These are phyloP conservation scores for Agrotis puta DNA, from an alignment of 2,888 invertebrate genomes.

Conservation along the genomic window DNA sequence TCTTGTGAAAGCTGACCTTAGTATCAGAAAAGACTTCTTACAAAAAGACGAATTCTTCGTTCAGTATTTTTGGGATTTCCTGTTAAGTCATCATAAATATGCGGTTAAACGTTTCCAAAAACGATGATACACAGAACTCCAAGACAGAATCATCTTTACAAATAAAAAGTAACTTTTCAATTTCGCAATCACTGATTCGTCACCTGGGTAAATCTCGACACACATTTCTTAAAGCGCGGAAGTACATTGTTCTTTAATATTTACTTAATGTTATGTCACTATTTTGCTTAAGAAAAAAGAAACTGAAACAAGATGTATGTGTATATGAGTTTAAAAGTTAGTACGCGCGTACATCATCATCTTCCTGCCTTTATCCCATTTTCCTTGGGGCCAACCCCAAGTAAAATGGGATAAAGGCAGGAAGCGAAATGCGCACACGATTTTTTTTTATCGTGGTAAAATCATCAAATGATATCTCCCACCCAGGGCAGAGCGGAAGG, in stretches of 20 bases:
- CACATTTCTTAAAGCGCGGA: slow-evolving; percentile 20
- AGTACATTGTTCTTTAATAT: slow-evolving; percentile 25
- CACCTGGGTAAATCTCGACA: background rate
- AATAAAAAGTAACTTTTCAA: slow-evolving; percentile 10
- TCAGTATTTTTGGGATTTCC: background rate
- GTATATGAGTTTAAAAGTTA: too few relatives aligned
- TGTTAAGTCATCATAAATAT: slow-evolving; percentile 13
- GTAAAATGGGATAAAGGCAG: too few relatives aligned
- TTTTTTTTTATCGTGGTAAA: too few relatives aligned
- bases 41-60: background rate
- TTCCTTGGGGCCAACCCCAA: too few relatives aligned
- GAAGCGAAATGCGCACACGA: too few relatives aligned
- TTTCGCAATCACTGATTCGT: slow-evolving; percentile 31
- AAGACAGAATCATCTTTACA: background rate
- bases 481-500: too few relatives aligned
- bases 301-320: too few relatives aligned
- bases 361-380: too few relatives aligned
- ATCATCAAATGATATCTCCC: too few relatives aligned
- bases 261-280: slow-evolving; percentile 21
- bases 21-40: background rate
- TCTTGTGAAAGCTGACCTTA: background rate
- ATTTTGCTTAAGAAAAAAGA: slow-evolving; percentile 6
- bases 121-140: slow-evolving; percentile 1
- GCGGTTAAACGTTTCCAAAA: background rate
- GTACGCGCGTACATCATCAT: too few relatives aligned